These are phyloP conservation scores for Phortica variegata DNA, from an alignment of 1,140 invertebrate species.

Conservation along the genomic window DNA sequence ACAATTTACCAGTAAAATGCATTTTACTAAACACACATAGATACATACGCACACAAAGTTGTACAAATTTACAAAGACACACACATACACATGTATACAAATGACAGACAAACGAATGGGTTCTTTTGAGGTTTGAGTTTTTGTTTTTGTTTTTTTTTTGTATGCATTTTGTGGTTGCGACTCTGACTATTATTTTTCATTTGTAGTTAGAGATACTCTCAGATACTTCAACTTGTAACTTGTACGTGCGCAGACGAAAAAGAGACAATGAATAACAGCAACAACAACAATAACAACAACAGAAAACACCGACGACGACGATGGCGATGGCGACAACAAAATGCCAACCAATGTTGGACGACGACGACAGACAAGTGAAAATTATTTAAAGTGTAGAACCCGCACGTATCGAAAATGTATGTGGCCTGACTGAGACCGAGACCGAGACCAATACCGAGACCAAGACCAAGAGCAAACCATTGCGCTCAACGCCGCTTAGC, in stretches of 20 bases:
- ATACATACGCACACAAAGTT: no score
- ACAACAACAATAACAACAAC: not conserved
- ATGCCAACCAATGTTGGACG: conserved; percentile 40
- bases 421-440: conserved; percentile 19
- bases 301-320: conserved; percentile 18
- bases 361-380: conserved; percentile 47
- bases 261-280: no score
- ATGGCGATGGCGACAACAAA: conserved; percentile 26
- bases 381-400: conserved; percentile 12
- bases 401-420: conserved; percentile 18
- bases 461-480: conserved; percentile 1
- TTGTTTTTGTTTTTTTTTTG: no score
- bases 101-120: no score
- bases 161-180: no score
- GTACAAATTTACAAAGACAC: no score
- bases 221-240: no score
- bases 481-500: conserved; percentile 39
- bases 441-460: not conserved
- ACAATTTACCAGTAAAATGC: conserved; percentile 43
- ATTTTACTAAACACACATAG: conserved; percentile 14
- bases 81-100: no score
- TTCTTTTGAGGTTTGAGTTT: no score
- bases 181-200: no score
- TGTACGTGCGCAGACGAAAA: no score
- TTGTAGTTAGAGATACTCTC: no score